Conservation (phyloP, 2,888 invertebrate genomes). For the Danaus chrysippus region DNA sequence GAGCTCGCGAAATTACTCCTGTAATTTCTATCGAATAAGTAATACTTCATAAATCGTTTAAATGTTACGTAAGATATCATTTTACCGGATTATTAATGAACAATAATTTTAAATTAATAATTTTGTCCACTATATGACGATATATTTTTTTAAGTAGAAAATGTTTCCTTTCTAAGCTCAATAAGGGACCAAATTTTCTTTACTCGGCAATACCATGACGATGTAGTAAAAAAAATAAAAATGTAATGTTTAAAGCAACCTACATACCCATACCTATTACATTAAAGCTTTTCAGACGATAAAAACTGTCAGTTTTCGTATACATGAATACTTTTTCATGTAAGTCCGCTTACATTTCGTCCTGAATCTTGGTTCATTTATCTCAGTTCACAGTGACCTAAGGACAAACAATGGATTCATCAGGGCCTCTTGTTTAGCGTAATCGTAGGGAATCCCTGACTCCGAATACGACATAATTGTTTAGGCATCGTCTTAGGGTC, state of each 20-base stretch:
- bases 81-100: too few relatives aligned
- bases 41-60: too few relatives aligned
- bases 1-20: too few relatives aligned
- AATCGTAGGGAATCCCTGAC: constrained; percentile 44
- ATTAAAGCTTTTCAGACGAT: neutral
- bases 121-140: too few relatives aligned
- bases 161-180: too few relatives aligned
- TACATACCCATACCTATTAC: neutral
- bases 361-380: constrained; percentile 23
- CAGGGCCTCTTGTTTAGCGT: constrained; percentile 68
- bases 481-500: constrained; percentile 34
- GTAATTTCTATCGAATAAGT: too few relatives aligned
- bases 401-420: constrained; percentile 69
- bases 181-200: too few relatives aligned
- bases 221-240: neutral
- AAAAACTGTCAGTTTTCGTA: constrained; percentile 16
- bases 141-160: too few relatives aligned
- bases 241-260: neutral
- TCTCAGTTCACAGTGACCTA: constrained; percentile 48
- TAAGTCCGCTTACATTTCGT: constrained; percentile 20
- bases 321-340: constrained; percentile 17
- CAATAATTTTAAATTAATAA: too few relatives aligned
- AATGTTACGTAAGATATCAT: too few relatives aligned
- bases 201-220: too few relatives aligned
- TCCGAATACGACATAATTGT: constrained; percentile 59